phyloP scores from a whole-genome alignment of 2,797 vertebrate species.

The Typhlichthys eigenmanni region DNA sequence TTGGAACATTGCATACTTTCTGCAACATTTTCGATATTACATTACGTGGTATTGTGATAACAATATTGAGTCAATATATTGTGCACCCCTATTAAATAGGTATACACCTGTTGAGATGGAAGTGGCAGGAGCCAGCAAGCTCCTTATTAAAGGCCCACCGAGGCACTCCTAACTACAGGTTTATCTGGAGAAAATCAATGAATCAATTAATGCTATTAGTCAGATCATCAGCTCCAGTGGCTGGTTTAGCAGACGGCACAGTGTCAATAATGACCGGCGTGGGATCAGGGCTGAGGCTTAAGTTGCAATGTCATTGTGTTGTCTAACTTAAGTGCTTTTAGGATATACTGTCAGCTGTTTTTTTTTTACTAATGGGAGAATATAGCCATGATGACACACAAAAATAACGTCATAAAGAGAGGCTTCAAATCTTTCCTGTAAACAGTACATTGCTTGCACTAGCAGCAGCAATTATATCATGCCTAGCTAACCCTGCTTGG shows the following conservation, averaged over 20 bases:
- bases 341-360: not conserved
- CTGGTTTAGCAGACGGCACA: constrained; percentile 22
- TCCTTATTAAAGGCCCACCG: not conserved
- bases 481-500: not conserved
- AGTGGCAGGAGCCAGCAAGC: not conserved
- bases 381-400: not conserved
- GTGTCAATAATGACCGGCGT: constrained; percentile 9
- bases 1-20: too few species aligned
- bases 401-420: constrained; percentile 8
- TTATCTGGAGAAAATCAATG: constrained; percentile 21
- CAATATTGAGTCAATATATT: too few species aligned
- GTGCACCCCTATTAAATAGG: too few species aligned
- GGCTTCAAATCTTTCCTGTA: constrained; percentile 18
- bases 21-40: too few species aligned
- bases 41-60: too few species aligned
- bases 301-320: constrained; percentile 15
- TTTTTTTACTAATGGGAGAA: constrained; percentile 8
- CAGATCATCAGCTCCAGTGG: constrained; percentile 21
- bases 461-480: constrained; percentile 4
- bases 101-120: not conserved
- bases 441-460: constrained; percentile 7
- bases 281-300: constrained; percentile 14
- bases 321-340: constrained; percentile 15
- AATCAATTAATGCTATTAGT: constrained; percentile 19
- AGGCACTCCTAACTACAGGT: constrained; percentile 5